Percentiles rank a stretch among this genome's conserved stretches.
phyloP scores from a whole-genome alignment of 2,888 invertebrate species.

The Monopis laevigella region DNA sequence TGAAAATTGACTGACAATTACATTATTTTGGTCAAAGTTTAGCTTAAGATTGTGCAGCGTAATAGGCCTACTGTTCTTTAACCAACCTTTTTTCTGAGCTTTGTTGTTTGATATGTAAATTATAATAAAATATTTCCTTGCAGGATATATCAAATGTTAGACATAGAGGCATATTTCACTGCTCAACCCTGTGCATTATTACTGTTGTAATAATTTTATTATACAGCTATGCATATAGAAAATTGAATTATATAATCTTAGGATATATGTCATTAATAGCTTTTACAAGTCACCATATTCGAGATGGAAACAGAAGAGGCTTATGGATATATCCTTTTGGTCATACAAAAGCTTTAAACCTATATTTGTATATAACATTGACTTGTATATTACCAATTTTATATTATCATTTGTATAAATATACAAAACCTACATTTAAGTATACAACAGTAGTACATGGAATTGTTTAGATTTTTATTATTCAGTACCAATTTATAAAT shows the following conservation, averaged over 20 bases:
- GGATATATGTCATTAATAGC: constrained; percentile 41
- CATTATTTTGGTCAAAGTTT: no score
- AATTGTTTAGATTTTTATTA: constrained; percentile 12
- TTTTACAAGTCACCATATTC: constrained; percentile 40
- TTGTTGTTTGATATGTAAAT: neutral
- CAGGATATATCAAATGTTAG: constrained; percentile 40
- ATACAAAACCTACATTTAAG: constrained; percentile 27
- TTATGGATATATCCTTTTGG: constrained; percentile 49
- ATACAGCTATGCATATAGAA: constrained; percentile 33
- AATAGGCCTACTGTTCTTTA: no score
- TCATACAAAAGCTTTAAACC: constrained; percentile 34
- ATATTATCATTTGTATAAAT: constrained; percentile 28
- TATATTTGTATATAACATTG: constrained; percentile 31
- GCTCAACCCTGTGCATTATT: constrained; percentile 39
- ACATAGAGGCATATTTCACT: constrained; percentile 45
- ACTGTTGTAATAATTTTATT: constrained; percentile 26
- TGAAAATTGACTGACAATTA: no score
- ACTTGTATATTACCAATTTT: constrained; percentile 32
- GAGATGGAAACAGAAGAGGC: constrained; percentile 46
- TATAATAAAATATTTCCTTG: no score
- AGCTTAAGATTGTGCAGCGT: no score
- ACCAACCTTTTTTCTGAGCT: no score
- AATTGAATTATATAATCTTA: constrained; percentile 31
- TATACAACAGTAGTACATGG: constrained; percentile 19
- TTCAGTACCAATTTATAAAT: constrained; percentile 7